Base-by-base conservation (phyloP, 2,797 vertebrate genomes). In the Avahi laniger region DNA sequence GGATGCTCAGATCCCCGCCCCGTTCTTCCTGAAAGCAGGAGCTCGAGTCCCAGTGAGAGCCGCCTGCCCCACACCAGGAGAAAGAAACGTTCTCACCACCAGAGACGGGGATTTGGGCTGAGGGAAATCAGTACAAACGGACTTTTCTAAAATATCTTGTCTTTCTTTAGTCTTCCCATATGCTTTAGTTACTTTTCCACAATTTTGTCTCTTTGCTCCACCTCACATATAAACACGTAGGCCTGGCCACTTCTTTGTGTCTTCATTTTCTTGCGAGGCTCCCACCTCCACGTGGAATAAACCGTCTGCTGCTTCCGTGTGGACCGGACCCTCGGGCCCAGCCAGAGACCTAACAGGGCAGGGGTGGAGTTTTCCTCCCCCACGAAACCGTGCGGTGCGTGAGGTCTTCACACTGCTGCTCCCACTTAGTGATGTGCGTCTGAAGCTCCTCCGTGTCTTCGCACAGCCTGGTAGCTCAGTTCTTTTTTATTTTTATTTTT, bases 311-410 rank as follows among this genome's bases (percentile, higher is more conserved):
- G 48, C 5, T 50, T n/a, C 26, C 18, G 17, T 30, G 30, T 6
- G 30, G 10, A 50, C 26, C 7, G 20, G 28, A 76, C 20, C 48
- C 17, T 50, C 30, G n/a, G 73, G 46, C 46, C 17, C 46, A 76
- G 73, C 46, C 5, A 1, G 48, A 33, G 17, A 76, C 73, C 73
- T 17, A 11, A 10, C 18, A 48, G 30, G 46, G 30, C 26, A 22
- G 46, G 12, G 46, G 9, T 20, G 18, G 2, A 6, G 41, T 17
- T 46, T 46, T 4, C 26, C 26, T 46, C 41, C 70, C 41, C 8
- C 12, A 6, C 30, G 6, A 28, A 76, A n/a, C 17, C 46, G 5
- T 30, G 1, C 5, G 6, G 46, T 12, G 7, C 1, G 17, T 1
- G 30, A 15, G 8, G 3, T 33, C 17, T n/a, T 18, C 18, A n/a